phyloP scores from a whole-genome alignment of 2,888 invertebrate genomes.

The Apamea monoglypha region DNA sequence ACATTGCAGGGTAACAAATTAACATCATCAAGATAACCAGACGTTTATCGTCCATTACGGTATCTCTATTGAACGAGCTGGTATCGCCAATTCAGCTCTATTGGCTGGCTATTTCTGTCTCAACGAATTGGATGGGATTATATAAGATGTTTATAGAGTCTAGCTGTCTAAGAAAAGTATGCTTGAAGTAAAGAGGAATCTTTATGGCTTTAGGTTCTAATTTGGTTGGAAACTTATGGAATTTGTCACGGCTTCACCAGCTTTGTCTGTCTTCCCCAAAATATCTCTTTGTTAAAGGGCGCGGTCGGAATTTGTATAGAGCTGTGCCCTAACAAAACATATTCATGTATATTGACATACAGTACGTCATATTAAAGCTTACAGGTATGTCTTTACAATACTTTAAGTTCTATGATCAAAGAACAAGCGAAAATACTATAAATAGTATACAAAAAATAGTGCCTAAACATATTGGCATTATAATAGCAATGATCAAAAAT shows the following conservation, averaged over 20 bases:
- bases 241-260: background rate
- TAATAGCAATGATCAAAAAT: no score
- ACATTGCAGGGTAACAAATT: constrained; percentile 30
- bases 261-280: background rate
- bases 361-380: background rate
- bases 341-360: background rate
- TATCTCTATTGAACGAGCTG: constrained; percentile 50
- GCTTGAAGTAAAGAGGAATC: constrained; percentile 24
- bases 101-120: constrained; percentile 55
- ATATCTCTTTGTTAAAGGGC: background rate
- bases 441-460: no score
- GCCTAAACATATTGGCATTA: no score
- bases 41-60: constrained; percentile 52
- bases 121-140: constrained; percentile 48
- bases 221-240: background rate
- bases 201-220: constrained; percentile 22
- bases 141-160: constrained; percentile 34
- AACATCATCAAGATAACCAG: constrained; percentile 47
- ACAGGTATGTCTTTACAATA: background rate
- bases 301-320: background rate
- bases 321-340: background rate
- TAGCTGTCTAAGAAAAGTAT: constrained; percentile 14
- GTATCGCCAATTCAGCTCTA: constrained; percentile 51
- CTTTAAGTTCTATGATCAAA: no score
- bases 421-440: no score